These are phyloP conservation scores for Calephelis nemesis DNA, from an alignment of 1,140 invertebrate genomes.

Conservation along the genomic window DNA sequence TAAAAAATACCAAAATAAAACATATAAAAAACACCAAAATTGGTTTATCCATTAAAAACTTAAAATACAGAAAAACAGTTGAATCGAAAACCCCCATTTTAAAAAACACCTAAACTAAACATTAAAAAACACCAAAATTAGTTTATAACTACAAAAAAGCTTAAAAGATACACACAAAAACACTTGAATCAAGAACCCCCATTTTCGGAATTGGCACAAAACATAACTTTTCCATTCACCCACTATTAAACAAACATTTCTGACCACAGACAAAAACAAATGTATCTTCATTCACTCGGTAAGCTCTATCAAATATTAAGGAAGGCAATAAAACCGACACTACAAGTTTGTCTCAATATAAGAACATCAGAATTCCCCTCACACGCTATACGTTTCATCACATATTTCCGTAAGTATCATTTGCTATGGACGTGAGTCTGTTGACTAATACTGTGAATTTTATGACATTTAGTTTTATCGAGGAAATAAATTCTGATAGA, in stretches of 20 bases:
- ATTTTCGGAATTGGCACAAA: neutral
- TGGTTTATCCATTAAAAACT: too few species aligned
- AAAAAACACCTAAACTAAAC: too few species aligned
- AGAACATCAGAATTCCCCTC: slow-evolving; percentile 7
- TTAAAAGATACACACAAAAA: too few species aligned
- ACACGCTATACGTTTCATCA: slow-evolving; percentile 7
- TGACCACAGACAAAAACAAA: neutral
- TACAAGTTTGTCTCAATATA: slow-evolving; percentile 12
- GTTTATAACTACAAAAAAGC: too few species aligned
- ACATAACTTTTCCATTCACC: too few species aligned
- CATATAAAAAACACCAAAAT: too few species aligned
- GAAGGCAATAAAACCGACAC: slow-evolving; percentile 4
- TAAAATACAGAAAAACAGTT: too few species aligned
- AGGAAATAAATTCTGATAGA: neutral
- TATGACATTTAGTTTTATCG: slow-evolving; percentile 11
- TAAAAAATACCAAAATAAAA: too few species aligned
- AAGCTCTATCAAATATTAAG: slow-evolving; percentile 9
- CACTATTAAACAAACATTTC: neutral
- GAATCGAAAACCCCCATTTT: too few species aligned
- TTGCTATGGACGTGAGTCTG: slow-evolving; percentile 4
- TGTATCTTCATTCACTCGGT: neutral
- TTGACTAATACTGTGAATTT: slow-evolving; percentile 1
- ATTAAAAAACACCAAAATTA: too few species aligned
- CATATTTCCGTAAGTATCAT: slow-evolving; percentile 15
- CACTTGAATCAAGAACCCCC: too few species aligned